A percentile compares a stretch with the other conserved stretches of the same genome.
Conservation (phyloP, 35 echinoderm and acorn worm species). For the Strongylocentrotus purpuratus region DNA sequence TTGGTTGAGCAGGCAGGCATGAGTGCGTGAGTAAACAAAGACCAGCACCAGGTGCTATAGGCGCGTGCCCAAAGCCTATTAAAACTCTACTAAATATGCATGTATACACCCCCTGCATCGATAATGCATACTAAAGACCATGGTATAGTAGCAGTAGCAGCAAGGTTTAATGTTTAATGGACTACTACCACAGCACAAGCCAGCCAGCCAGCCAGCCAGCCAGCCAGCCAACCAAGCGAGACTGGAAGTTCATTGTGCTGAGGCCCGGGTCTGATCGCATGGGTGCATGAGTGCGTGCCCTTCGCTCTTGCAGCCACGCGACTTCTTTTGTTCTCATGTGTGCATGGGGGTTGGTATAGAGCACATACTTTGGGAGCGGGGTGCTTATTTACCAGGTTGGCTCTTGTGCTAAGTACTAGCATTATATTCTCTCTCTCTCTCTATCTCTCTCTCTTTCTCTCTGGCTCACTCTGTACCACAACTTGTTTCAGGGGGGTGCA, state of each 20-base stretch:
- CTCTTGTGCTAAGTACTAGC: not conserved
- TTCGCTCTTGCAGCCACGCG: not conserved
- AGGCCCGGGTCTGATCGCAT: not conserved
- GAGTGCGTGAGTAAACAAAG: conserved; percentile 37
- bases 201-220: not conserved
- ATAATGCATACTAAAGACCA: conserved; percentile 19
- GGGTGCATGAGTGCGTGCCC: not conserved
- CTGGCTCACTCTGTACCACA: not conserved
- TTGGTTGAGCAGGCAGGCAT: not conserved
- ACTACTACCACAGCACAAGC: not conserved
- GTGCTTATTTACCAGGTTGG: not conserved
- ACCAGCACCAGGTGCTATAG: not conserved
- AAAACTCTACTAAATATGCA: conserved; percentile 30
- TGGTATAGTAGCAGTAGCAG: not conserved
- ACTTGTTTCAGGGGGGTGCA: conserved; percentile 12
- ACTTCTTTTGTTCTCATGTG: conserved; percentile 11
- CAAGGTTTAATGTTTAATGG: not conserved
- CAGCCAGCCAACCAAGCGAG: not conserved
- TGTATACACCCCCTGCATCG: conserved; percentile 7
- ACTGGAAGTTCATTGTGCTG: conserved; percentile 9
- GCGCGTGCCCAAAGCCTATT: conserved; percentile 22
- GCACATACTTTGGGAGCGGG: not conserved
- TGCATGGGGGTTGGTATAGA: not conserved
- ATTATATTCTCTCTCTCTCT: not conserved
- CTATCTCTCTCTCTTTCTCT: not conserved